Percentiles rank a stretch among this genome's conserved stretches.
These are phyloP conservation scores for Zaprionus capensis DNA, from an alignment of 1,140 invertebrate genomes.

Conservation along the genomic window DNA sequence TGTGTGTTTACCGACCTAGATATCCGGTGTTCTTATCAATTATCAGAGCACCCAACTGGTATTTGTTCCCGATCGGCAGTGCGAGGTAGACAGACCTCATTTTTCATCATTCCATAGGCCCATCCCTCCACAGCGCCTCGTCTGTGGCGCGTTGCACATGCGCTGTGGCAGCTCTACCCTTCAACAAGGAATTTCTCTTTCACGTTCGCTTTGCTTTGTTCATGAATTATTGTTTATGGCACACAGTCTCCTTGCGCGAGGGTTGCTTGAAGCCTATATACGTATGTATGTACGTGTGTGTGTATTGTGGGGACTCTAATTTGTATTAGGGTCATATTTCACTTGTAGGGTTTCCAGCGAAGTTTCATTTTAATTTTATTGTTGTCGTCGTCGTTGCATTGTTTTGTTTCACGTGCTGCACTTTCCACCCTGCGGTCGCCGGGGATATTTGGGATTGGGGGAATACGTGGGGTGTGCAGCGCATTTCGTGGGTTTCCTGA, in stretches of 20 bases:
- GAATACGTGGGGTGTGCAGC: conserved; percentile 19
- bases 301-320: conserved; percentile 51
- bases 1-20: conserved; percentile 33
- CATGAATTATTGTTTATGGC: conserved; percentile 38
- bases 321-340: conserved; percentile 84
- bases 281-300: conserved; percentile 24
- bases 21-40: conserved; percentile 45
- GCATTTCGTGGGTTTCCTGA: conserved; percentile 59
- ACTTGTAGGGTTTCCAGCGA: conserved; percentile 83
- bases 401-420: conserved; percentile 46
- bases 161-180: not conserved
- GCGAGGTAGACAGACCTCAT: not conserved
- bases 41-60: conserved; percentile 28
- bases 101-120: not conserved
- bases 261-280: conserved; percentile 21
- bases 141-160: not conserved
- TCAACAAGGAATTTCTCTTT: conserved; percentile 21
- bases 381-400: conserved; percentile 54
- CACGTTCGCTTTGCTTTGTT: conserved; percentile 26
- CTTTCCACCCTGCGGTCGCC: conserved; percentile 59
- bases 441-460: conserved; percentile 14
- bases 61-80: not conserved
- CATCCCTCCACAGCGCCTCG: not conserved
- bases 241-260: conserved; percentile 14
- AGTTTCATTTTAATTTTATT: conserved; percentile 82